Conservation (phyloP, 2,888 invertebrate genomes). For the Chelonus formosanus region DNA sequence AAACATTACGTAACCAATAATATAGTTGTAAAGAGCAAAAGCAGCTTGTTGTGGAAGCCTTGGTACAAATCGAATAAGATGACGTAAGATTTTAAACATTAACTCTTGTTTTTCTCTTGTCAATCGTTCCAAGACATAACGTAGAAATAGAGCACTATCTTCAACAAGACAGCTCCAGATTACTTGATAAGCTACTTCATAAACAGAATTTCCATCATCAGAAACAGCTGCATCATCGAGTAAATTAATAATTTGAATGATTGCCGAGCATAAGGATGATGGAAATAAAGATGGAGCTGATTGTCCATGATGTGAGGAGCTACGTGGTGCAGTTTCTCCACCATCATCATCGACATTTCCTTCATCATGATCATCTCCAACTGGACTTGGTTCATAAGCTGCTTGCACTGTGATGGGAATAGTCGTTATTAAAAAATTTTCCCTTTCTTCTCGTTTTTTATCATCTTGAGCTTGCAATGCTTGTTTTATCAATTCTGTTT, state of each 20-base stretch:
- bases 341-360: conserved; percentile 68
- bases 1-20: conserved; percentile 99
- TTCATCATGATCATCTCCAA: conserved; percentile 87
- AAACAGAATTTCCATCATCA: conserved; percentile 92
- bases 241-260: conserved; percentile 92
- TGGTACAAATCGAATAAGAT: conserved; percentile 91
- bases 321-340: conserved; percentile 74
- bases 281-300: conserved; percentile 96
- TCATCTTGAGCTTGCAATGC: conserved; percentile 96
- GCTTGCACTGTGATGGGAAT: conserved; percentile 95
- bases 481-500: conserved; percentile 95
- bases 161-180: conserved; percentile 98
- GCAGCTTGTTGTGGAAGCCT: conserved; percentile 96
- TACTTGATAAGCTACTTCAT: conserved; percentile 95
- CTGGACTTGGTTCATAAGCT: conserved; percentile 91
- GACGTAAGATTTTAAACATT: conserved; percentile 91
- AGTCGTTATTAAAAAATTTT: conserved; percentile 94
- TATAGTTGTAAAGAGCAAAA: conserved; percentile 97
- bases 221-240: conserved; percentile 97
- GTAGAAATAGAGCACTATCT: conserved; percentile 94
- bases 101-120: conserved; percentile 93
- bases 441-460: conserved; percentile 91
- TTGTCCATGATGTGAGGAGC: conserved; percentile 83
- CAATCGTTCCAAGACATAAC: conserved; percentile 93
- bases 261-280: conserved; percentile 94